These are phyloP conservation scores for Cyprinus carpio DNA, from an alignment of 2,113 vertebrate genomes.

Conservation along the genomic window DNA sequence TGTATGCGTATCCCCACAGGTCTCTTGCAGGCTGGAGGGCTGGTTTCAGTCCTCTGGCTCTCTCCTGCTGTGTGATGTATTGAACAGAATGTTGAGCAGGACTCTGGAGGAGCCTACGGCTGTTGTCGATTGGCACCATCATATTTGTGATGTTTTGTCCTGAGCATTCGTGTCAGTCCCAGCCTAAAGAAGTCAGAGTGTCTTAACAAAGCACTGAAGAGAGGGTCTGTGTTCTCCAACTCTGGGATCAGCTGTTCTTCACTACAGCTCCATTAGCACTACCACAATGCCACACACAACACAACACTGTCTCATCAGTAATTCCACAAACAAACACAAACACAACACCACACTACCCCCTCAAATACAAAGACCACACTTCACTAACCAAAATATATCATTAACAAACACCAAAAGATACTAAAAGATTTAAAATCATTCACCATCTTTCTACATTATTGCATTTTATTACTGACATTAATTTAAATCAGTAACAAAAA, in stretches of 20 bases:
- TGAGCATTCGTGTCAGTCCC: conserved; percentile 62
- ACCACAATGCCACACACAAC: conserved; percentile 17
- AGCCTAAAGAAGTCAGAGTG: conserved; percentile 46
- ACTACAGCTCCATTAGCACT: conserved; percentile 64
- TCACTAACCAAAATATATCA: neutral
- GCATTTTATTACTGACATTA: too few species aligned
- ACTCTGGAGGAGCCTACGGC: conserved; percentile 49
- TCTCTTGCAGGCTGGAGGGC: conserved; percentile 29
- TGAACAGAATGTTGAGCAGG: conserved; percentile 35
- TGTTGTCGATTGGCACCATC: conserved; percentile 44
- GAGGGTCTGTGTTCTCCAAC: conserved; percentile 49
- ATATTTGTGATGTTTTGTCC: conserved; percentile 60
- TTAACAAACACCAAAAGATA: neutral
- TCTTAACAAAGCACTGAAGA: conserved; percentile 27
- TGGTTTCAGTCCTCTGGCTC: conserved; percentile 43
- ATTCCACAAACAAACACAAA: too few species aligned
- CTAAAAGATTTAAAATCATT: too few species aligned
- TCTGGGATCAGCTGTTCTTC: conserved; percentile 66
- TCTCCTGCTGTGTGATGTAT: conserved; percentile 53
- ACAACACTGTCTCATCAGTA: too few species aligned
- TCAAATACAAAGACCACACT: neutral
- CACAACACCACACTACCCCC: neutral
- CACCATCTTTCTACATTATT: too few species aligned
- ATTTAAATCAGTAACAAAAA: too few species aligned
- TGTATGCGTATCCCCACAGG: conserved; percentile 8